Conservation (phyloP, 1,140 invertebrate species). For the Drosophila repleta region DNA sequence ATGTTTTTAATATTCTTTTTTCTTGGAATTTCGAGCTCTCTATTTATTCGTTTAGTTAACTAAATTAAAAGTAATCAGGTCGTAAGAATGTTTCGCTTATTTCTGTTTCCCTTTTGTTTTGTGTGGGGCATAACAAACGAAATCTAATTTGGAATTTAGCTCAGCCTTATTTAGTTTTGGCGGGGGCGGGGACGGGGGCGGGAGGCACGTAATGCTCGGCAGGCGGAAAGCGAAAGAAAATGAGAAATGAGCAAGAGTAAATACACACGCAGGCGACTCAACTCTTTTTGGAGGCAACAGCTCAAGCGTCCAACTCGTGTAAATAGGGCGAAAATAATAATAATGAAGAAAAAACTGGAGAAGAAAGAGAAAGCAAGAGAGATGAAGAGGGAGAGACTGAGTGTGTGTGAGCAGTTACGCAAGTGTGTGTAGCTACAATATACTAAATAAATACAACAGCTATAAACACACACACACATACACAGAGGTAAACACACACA, state of each 20-base stretch:
- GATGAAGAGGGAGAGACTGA: neutral
- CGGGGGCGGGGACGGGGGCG: slow-evolving; percentile 7
- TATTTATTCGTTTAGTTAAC: neutral
- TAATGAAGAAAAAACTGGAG: slow-evolving; percentile 21
- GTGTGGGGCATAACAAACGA: slow-evolving; percentile 40
- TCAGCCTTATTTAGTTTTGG: slow-evolving; percentile 58
- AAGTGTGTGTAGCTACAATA: slow-evolving; percentile 53
- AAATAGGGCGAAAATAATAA: slow-evolving; percentile 53
- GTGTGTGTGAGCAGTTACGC: slow-evolving; percentile 5
- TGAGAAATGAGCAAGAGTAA: slow-evolving; percentile 72
- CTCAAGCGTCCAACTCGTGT: slow-evolving; percentile 48
- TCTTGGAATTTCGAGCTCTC: neutral
- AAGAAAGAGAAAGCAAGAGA: neutral
- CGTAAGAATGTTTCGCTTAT: neutral
- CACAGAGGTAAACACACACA: neutral
- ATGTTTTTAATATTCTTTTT: neutral
- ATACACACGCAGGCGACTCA: slow-evolving; percentile 38
- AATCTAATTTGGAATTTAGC: slow-evolving; percentile 65
- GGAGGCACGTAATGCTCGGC: slow-evolving; percentile 37
- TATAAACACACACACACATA: slow-evolving; percentile 16
- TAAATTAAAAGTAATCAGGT: slow-evolving; percentile 19
- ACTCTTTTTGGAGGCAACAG: slow-evolving; percentile 46
- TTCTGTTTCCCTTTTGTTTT: neutral
- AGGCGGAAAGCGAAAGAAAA: slow-evolving; percentile 60
- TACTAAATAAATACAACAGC: slow-evolving; percentile 67